Evolutionary conservation across 1,140 invertebrate genomes (phyloP).

Genomic region (Drosophila navojoa): DNA sequence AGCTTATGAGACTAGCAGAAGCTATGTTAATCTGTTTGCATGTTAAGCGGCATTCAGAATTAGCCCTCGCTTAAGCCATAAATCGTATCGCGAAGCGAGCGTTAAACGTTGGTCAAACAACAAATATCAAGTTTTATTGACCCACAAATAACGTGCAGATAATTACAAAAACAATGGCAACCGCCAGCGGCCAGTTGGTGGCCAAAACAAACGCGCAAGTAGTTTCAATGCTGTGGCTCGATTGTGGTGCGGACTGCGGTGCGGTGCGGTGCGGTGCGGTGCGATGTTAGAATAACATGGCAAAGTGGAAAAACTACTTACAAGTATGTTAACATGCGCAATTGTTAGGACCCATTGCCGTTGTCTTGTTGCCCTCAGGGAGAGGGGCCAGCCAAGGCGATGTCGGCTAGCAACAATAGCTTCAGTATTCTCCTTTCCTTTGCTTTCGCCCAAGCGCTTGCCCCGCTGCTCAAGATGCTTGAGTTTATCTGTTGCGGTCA

Average conservation of each 20-base stretch:
- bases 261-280: not conserved
- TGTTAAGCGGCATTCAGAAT: conserved; percentile 69
- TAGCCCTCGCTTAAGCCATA: conserved; percentile 66
- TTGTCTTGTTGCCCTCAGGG: conserved; percentile 58
- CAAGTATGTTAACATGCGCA: conserved; percentile 83
- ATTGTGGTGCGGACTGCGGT: not conserved
- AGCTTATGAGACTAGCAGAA: conserved; percentile 26
- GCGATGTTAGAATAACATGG: conserved; percentile 49
- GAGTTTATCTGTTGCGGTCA: conserved; percentile 82
- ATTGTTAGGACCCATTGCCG: conserved; percentile 62
- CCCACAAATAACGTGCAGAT: conserved; percentile 83
- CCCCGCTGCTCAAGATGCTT: conserved; percentile 64
- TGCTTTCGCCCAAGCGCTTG: conserved; percentile 8
- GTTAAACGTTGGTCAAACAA: conserved; percentile 62
- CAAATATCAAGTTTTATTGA: conserved; percentile 82
- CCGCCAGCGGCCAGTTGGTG: conserved; percentile 51
- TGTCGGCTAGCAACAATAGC: conserved; percentile 53
- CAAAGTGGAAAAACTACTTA: conserved; percentile 83
- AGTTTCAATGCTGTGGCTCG: conserved; percentile 9
- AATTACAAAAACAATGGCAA: conserved; percentile 81
- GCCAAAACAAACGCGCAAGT: conserved; percentile 65
- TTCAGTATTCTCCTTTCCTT: conserved; percentile 69
- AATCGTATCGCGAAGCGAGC: conserved; percentile 47
- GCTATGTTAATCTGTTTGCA: conserved; percentile 63
- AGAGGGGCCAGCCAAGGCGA: conserved; percentile 27